Evolutionary conservation across 2,113 vertebrate genomes (phyloP), one percentile per base, ranked within the genome.

Genomic region (Caloenas nicobarica): DNA sequence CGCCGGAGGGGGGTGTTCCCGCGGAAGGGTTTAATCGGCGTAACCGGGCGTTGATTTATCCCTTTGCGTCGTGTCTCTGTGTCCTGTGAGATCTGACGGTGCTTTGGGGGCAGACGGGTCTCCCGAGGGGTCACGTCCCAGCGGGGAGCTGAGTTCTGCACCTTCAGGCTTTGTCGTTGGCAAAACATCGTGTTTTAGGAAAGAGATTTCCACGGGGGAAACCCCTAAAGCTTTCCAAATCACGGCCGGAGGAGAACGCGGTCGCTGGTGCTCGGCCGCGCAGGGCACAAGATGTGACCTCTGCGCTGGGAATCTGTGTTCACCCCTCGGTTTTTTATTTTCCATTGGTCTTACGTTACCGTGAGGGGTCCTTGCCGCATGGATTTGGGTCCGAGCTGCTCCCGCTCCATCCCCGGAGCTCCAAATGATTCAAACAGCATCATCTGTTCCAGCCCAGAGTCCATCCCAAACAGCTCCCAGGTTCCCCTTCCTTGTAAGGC

Each of bases 241-340:
- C 5, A 0, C 3, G 3, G 26, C 9, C 40, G n/a, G 60, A 56
- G 53, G 40, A 38, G 46, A 64, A 12, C 1, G 5, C 13, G 51
- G 64, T 26, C 6, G 0, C 6, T 26, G 22, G n/a, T 44, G 42
- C 42, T 44, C 3, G 42, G 42, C 42, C 16, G 42, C 51, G 88
- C 0, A 7, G n/a, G n/a, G n/a, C n/a, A n/a, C n/a, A n/a, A n/a
- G n/a, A n/a, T n/a, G n/a, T n/a, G n/a, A 7, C 61, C 76, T 56
- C 33, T 17, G 40, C 6, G 10, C 23, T 4, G 11, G 46, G 34
- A 36, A 28, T 33, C 19, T 13, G 31, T 2, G 26, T 29, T 69
- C 28, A 28, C 13, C 53, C 53, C 40, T 44, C 2, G 5, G 62
- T 51, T 54, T 8, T 6, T 24, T 11, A 0, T 76, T 69, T 70